Evolutionary conservation across 2,113 vertebrate species (phyloP).

Genomic region (Onychostruthus taczanowskii): DNA sequence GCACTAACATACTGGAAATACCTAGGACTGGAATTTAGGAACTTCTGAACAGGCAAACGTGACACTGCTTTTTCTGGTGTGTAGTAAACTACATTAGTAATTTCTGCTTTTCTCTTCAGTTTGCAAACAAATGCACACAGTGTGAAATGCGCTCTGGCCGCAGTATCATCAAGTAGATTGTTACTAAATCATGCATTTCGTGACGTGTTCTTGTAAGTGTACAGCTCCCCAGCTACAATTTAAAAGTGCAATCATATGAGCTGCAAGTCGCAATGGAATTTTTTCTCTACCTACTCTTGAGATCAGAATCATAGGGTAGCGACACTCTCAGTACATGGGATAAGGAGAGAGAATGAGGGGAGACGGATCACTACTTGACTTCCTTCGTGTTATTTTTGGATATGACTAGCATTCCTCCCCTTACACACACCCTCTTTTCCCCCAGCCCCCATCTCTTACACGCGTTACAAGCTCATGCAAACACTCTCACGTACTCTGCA

Average conservation of each 20-base stretch:
- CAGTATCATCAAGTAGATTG: not conserved
- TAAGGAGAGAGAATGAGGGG: constrained; percentile 29
- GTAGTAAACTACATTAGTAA: not conserved
- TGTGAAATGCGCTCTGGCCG: not conserved
- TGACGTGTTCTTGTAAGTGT: not conserved
- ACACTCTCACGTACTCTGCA: constrained; percentile 31
- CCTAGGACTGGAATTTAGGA: not conserved
- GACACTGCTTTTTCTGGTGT: not conserved
- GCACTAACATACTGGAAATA: not conserved
- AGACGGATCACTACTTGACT: not conserved
- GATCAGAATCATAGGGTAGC: not conserved
- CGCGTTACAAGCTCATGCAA: constrained; percentile 48
- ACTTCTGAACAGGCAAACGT: not conserved
- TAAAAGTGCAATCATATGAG: not conserved
- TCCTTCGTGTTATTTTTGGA: constrained; percentile 72
- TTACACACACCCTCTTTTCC: constrained; percentile 70
- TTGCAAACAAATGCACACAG: not conserved
- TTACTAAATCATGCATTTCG: not conserved
- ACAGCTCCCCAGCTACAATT: not conserved
- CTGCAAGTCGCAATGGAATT: not conserved
- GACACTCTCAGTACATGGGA: not conserved
- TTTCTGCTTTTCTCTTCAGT: not conserved
- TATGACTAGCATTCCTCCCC: constrained; percentile 64
- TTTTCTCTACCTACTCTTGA: not conserved
- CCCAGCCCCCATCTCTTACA: constrained; percentile 45